A percentile compares a stretch with the other conserved stretches of the same genome.
Evolutionary conservation across 2,113 vertebrate genomes (phyloP).

Genomic region (Cardinalis cardinalis): DNA sequence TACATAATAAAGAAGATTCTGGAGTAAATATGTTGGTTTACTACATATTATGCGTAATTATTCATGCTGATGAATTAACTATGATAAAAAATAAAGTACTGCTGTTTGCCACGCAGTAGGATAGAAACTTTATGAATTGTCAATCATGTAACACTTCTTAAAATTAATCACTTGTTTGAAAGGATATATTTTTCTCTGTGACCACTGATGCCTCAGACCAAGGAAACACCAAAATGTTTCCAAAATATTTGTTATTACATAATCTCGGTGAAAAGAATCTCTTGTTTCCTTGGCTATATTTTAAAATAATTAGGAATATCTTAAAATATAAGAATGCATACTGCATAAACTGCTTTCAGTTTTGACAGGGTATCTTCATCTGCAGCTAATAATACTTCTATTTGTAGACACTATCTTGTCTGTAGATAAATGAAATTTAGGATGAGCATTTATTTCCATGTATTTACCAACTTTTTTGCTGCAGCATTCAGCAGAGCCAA

Average conservation of each 20-base stretch:
- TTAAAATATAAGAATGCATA: neutral
- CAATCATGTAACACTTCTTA: neutral
- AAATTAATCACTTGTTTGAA: neutral
- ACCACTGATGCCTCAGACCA: neutral
- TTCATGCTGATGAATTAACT: neutral
- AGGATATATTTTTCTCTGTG: neutral
- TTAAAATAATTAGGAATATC: neutral
- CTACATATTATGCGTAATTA: neutral
- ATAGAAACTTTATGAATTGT: neutral
- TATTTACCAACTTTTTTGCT: neutral
- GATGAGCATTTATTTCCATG: neutral
- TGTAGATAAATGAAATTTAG: neutral
- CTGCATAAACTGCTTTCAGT: neutral
- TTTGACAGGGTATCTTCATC: neutral
- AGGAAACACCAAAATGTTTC: neutral
- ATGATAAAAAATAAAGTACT: neutral
- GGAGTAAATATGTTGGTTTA: neutral
- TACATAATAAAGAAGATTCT: neutral
- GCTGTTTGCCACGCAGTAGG: neutral
- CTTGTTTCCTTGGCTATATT: neutral
- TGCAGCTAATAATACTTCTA: neutral
- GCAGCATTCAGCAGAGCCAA: neutral
- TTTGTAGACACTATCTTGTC: neutral
- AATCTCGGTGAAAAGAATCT: neutral
- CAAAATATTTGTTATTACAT: neutral